Conservation (phyloP, 2,113 vertebrate species). For the Sylvicapra grimmia region DNA sequence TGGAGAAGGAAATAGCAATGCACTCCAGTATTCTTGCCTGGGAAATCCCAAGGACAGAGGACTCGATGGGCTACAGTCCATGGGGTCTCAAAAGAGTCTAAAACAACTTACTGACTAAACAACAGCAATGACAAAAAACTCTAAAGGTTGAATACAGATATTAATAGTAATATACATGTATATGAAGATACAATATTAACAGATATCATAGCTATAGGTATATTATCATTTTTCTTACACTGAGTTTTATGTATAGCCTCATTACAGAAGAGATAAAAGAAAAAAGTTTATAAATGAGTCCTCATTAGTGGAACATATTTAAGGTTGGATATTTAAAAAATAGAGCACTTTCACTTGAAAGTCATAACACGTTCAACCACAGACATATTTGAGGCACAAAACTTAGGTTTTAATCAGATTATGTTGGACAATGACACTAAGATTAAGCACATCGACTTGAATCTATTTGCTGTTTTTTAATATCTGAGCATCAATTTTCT, state of each 20-base stretch:
- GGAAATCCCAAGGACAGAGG: background rate
- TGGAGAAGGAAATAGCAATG: background rate
- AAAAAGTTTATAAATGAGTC: background rate
- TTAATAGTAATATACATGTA: background rate
- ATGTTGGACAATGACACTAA: background rate
- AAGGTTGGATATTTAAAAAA: background rate
- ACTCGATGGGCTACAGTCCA: background rate
- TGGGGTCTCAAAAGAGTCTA: background rate
- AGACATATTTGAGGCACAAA: background rate
- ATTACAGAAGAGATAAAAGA: background rate
- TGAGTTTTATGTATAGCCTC: background rate
- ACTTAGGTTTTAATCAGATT: background rate
- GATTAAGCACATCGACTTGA: background rate
- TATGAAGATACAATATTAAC: background rate
- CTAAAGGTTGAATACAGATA: background rate
- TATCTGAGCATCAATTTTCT: background rate
- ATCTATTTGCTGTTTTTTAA: background rate
- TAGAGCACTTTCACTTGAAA: background rate
- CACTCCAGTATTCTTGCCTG: background rate
- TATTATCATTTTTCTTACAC: background rate
- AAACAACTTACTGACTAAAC: background rate
- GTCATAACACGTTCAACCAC: background rate
- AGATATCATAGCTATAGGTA: background rate
- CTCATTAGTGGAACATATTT: background rate
- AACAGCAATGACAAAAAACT: background rate